Evolutionary conservation across 2,888 invertebrate species (phyloP).

Genomic region (Drosophila quinaria): DNA sequence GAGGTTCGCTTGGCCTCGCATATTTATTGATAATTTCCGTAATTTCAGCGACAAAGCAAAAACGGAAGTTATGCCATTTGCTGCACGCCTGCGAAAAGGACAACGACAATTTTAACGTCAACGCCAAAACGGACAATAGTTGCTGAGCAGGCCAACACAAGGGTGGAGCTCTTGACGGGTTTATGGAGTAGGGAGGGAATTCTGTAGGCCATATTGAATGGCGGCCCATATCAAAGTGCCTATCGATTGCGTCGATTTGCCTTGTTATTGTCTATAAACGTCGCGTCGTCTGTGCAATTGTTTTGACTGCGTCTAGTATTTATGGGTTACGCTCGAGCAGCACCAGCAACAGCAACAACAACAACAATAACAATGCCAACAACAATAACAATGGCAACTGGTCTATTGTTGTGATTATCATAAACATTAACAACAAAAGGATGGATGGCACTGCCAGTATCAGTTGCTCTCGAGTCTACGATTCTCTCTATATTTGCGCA

Average conservation of each 20-base stretch:
- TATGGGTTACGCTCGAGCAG: conserved; percentile 77
- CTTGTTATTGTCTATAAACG: conserved; percentile 72
- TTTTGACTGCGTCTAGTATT: conserved; percentile 79
- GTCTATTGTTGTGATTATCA: conserved; percentile 78
- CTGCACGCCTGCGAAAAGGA: conserved; percentile 73
- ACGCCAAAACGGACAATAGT: conserved; percentile 67
- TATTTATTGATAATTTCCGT: conserved; percentile 85
- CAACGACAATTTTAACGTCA: conserved; percentile 27
- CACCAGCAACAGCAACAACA: conserved; percentile 34
- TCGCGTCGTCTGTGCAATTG: conserved; percentile 71
- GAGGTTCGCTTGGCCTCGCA: conserved; percentile 63
- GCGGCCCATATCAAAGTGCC: conserved; percentile 64
- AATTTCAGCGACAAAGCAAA: conserved; percentile 72
- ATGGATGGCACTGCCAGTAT: conserved; percentile 70
- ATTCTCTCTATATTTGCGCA: conserved; percentile 58
- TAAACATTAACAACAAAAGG: conserved; percentile 79
- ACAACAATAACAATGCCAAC: conserved; percentile 35
- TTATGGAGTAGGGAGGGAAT: neutral
- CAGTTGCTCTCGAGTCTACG: conserved; percentile 31
- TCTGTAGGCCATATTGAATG: conserved; percentile 33
- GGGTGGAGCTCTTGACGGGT: conserved; percentile 4
- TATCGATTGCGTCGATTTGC: conserved; percentile 67
- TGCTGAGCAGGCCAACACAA: conserved; percentile 10
- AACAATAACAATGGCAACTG: conserved; percentile 54
- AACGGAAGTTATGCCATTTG: conserved; percentile 80